Evolutionary conservation across 2,888 invertebrate genomes (phyloP).

Genomic region (Trissoscelio sp.): DNA sequence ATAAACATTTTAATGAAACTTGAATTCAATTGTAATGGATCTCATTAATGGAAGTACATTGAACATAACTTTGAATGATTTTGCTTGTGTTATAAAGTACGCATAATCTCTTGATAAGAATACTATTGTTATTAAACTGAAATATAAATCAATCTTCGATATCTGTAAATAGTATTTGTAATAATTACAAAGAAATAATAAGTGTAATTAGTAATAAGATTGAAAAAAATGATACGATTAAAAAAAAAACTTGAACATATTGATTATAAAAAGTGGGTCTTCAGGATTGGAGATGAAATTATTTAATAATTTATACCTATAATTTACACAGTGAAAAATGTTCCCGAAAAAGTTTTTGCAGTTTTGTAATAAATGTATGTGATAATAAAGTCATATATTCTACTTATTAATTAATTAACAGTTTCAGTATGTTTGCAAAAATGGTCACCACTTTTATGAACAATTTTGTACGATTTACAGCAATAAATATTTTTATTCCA

Average conservation of each 20-base stretch:
- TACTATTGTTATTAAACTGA: slow-evolving; percentile 30
- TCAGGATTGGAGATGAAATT: slow-evolving; percentile 32
- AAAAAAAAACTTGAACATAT: slow-evolving; percentile 17
- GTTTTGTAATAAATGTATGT: slow-evolving; percentile 34
- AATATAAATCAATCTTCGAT: slow-evolving; percentile 41
- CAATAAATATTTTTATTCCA: not conserved
- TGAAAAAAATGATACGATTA: slow-evolving; percentile 17
- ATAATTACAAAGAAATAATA: slow-evolving; percentile 67
- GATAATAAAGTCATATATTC: not conserved
- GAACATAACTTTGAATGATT: too few relatives aligned
- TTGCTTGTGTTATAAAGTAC: slow-evolving; percentile 39
- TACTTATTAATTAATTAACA: slow-evolving; percentile 8
- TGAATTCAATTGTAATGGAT: too few relatives aligned
- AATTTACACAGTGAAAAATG: slow-evolving; percentile 9
- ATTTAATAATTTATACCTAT: slow-evolving; percentile 42
- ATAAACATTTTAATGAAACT: too few relatives aligned
- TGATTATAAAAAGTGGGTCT: slow-evolving; percentile 42
- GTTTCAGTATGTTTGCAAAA: not conserved
- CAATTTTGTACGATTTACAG: not conserved
- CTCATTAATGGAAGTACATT: too few relatives aligned
- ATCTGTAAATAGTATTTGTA: slow-evolving; percentile 64
- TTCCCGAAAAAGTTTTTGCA: slow-evolving; percentile 24
- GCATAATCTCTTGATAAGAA: slow-evolving; percentile 40
- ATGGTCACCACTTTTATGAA: not conserved
- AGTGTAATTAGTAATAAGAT: slow-evolving; percentile 46